phyloP scores from a whole-genome alignment of 2,113 vertebrate genomes.

The Oncorhynchus keta region DNA sequence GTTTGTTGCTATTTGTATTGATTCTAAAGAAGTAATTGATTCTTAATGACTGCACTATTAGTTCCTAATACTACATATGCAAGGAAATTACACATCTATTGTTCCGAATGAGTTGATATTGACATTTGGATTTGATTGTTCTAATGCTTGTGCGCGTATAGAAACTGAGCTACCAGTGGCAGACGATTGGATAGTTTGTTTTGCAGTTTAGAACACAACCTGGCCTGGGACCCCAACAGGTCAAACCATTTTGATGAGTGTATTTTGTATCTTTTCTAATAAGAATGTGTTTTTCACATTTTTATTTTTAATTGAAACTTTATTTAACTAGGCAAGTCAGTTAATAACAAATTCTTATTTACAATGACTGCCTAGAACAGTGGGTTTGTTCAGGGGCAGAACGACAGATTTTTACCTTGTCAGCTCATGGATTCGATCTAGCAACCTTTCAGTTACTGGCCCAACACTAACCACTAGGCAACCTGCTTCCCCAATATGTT shows the following conservation, averaged over 20 bases:
- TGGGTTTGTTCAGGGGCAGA: too few relatives aligned
- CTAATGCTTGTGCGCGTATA: conserved; percentile 52
- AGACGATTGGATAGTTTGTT: conserved; percentile 90
- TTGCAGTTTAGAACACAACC: conserved; percentile 85
- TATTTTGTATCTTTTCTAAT: not conserved
- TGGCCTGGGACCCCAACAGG: conserved; percentile 95
- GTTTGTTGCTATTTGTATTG: conserved; percentile 1
- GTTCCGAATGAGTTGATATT: not conserved
- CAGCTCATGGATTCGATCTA: too few relatives aligned
- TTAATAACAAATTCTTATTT: too few relatives aligned
- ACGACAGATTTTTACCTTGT: too few relatives aligned
- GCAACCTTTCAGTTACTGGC: too few relatives aligned
- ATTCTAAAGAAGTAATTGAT: not conserved
- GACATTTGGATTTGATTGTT: not conserved
- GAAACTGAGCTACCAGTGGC: conserved; percentile 88
- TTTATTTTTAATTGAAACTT: not conserved
- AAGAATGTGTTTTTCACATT: too few relatives aligned
- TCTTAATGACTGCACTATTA: conserved; percentile 18
- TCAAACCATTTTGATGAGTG: conserved; percentile 48
- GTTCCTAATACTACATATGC: not conserved
- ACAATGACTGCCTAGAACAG: too few relatives aligned
- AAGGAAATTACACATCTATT: not conserved
- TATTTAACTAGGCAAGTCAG: too few relatives aligned
- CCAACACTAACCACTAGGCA: too few relatives aligned
- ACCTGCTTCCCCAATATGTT: too few relatives aligned